Evolutionary conservation across 2,888 invertebrate genomes (phyloP).

Genomic region (Caenorhabditis zanzibari): DNA sequence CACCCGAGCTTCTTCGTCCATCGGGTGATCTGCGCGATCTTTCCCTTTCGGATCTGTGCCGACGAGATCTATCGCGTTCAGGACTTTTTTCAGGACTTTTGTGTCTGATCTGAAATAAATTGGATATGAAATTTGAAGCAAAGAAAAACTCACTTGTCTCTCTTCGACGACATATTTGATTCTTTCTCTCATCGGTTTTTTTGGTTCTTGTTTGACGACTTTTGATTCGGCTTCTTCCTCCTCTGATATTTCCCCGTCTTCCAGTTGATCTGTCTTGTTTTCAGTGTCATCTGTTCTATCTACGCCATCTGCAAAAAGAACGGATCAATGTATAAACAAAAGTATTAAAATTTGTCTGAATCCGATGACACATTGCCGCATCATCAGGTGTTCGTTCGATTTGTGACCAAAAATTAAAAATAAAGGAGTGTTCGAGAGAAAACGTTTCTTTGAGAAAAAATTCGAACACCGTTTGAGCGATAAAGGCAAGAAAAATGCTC

Average conservation of each 20-base stretch:
- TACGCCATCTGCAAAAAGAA: conserved; percentile 34
- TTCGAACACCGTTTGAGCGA: not conserved
- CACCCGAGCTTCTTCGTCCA: conserved; percentile 38
- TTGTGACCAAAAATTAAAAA: conserved; percentile 27
- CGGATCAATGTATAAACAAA: conserved; percentile 1
- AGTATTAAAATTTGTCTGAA: not conserved
- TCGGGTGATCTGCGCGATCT: not conserved
- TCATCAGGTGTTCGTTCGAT: conserved; percentile 23
- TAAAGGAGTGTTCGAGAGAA: not conserved
- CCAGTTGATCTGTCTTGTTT: not conserved
- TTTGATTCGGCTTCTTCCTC: conserved; percentile 2
- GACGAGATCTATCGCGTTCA: not conserved
- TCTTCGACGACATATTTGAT: not conserved
- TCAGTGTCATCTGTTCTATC: conserved; percentile 6
- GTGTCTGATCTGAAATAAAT: not conserved
- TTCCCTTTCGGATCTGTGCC: not conserved
- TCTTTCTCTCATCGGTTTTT: conserved; percentile 23
- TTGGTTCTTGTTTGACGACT: not conserved
- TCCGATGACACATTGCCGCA: conserved; percentile 30
- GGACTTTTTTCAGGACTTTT: not conserved
- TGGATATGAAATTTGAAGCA: not conserved
- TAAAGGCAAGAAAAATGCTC: conserved; percentile 26
- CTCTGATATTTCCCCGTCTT: conserved; percentile 32
- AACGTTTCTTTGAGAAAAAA: not conserved
- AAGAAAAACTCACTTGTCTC: conserved; percentile 5